Evolutionary conservation across 64 coral and sea anemone species (phyloP).

Genomic region (Montipora efflorescens): DNA sequence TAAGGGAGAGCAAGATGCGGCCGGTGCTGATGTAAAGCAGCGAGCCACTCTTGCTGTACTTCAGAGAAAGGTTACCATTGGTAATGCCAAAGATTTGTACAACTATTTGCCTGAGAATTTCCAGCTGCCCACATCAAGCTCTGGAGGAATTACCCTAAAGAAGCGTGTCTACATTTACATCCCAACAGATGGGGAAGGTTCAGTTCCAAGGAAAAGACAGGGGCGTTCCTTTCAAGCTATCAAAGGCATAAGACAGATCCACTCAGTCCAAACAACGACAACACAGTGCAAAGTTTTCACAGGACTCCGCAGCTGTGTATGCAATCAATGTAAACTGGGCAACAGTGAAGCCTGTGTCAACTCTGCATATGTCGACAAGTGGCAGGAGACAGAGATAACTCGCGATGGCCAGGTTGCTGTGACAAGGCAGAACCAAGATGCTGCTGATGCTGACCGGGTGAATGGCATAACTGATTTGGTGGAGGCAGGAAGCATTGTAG

Average conservation of each 20-base stretch:
- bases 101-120: background rate
- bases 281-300: constrained; percentile 27
- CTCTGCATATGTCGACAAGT: constrained; percentile 41
- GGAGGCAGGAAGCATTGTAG: constrained; percentile 7
- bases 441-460: background rate
- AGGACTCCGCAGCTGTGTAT: background rate
- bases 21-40: no score
- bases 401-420: constrained; percentile 12
- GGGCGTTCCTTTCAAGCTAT: constrained; percentile 17
- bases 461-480: background rate
- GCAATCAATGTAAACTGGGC: background rate
- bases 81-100: background rate
- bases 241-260: constrained; percentile 41
- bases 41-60: no score
- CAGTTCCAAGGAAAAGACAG: constrained; percentile 9
- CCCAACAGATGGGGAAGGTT: constrained; percentile 31
- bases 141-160: background rate
- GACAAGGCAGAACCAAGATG: constrained; percentile 4
- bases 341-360: constrained; percentile 35
- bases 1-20: no score
- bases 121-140: background rate
- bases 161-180: constrained; percentile 14
- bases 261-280: constrained; percentile 24
- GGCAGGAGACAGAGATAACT: constrained; percentile 17
- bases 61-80: no score